Base-by-base conservation (phyloP, 2,888 invertebrate genomes). In the Cataglyphis livida region DNA sequence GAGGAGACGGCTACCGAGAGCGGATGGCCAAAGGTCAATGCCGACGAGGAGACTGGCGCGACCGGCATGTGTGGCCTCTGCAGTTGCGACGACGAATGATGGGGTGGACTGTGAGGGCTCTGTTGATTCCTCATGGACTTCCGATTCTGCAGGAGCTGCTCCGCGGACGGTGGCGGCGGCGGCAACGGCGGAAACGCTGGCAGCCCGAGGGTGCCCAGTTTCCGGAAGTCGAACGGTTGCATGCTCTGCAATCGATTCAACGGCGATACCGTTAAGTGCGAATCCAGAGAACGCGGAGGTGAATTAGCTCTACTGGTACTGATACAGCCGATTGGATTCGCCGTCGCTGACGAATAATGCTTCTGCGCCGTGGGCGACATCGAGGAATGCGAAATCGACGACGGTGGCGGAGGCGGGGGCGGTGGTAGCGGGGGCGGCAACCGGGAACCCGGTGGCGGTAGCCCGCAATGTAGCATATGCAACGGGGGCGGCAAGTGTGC, bases 161-260 rank as follows among this genome's bases (percentile, higher is more conserved):
- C 93, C 35, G 90, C 66, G 15, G 91, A 66, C 7, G 92, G 90
- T 1, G 93, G 94, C 10, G 89, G 92, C 5, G 92, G 93, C 28
- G 90, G 91, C 9, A 92, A 54, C 28, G 96, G 96, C 57, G 96
- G 95, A 88, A 96, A 96, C 92, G 96, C 95, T 85, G 96, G 96
- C 3, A 96, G 92, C 9, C 96, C 96, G 88, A 95, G 92, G 21
- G 96, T 96, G 84, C 97, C 96, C 79, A 97, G 95, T 93, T 98
- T 98, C 44, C 98, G 96, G 93, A 98, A 98, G 94, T 99, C 98
- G 94, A 98, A 98, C 0, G 99, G 98, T 93, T 99, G 98, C 98
- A 99, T 98, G 92, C 97, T 98, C 95, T 98, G 98, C 68, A 99
- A 95, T 91, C 98, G 97, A 94, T 97, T 98, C 86, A 99, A 95